phyloP scores from a whole-genome alignment of 2,888 invertebrate species.

The Cataglyphis rosenhaueri region DNA sequence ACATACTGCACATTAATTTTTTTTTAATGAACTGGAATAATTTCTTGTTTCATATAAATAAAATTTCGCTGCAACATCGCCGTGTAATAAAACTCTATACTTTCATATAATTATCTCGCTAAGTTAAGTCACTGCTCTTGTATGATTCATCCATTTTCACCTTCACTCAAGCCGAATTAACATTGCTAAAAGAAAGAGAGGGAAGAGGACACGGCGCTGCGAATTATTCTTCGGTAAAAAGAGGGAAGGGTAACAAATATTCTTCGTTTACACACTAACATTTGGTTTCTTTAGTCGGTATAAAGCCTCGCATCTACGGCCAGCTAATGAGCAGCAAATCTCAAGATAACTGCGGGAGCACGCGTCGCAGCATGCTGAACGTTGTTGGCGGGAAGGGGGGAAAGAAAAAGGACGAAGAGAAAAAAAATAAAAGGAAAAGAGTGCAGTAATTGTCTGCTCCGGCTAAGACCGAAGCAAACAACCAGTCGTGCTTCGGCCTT shows the following conservation, averaged over 20 bases:
- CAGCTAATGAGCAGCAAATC: conserved; percentile 80
- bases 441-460: conserved; percentile 74
- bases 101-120: conserved; percentile 81
- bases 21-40: not conserved
- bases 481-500: conserved; percentile 30
- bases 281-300: conserved; percentile 70
- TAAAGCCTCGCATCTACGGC: conserved; percentile 75
- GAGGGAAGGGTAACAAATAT: conserved; percentile 50
- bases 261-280: conserved; percentile 74
- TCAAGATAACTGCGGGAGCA: conserved; percentile 81
- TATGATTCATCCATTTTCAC: conserved; percentile 6
- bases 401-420: conserved; percentile 18
- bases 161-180: not conserved
- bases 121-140: conserved; percentile 74
- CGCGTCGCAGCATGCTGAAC: conserved; percentile 66
- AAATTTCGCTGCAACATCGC: not conserved
- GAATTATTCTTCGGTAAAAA: conserved; percentile 60
- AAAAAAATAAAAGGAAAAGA: conserved; percentile 60
- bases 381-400: conserved; percentile 17
- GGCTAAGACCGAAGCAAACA: conserved; percentile 68
- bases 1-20: not conserved
- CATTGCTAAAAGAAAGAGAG: conserved; percentile 29
- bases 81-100: conserved; percentile 75
- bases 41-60: not conserved
- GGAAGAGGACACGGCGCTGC: conserved; percentile 49